phyloP scores from a whole-genome alignment of 2,113 vertebrate species.

The Otis tarda region DNA sequence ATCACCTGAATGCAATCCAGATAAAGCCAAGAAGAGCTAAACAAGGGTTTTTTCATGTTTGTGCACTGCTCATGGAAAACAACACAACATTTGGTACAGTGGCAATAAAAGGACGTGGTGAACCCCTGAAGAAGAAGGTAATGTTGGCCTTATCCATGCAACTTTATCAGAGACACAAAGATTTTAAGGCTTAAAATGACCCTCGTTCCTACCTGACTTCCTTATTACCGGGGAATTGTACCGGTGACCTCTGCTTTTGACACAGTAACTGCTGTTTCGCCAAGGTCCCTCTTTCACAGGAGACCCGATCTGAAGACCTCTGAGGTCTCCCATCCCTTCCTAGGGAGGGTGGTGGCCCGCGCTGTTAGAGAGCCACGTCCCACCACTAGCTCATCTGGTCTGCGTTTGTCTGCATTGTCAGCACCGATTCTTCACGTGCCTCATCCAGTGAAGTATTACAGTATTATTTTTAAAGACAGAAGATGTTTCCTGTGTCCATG shows the following conservation, averaged over 20 bases:
- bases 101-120: neutral
- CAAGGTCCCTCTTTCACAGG: neutral
- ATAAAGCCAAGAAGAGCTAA: neutral
- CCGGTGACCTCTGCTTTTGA: neutral
- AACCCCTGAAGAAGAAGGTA: neutral
- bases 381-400: neutral
- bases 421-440: neutral
- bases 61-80: neutral
- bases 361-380: neutral
- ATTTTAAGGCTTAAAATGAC: constrained; percentile 26
- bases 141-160: neutral
- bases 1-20: neutral
- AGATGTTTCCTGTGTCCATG: neutral
- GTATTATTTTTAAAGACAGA: neutral
- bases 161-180: constrained; percentile 3
- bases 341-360: accelerated
- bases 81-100: neutral
- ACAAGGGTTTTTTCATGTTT: neutral
- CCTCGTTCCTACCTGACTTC: constrained; percentile 15
- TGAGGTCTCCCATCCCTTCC: neutral
- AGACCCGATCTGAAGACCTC: neutral
- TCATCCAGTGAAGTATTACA: neutral
- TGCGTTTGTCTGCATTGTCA: neutral
- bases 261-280: neutral
- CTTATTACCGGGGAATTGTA: constrained; percentile 5